These are phyloP conservation scores for Cotesia vestalis DNA, from an alignment of 1,140 invertebrate species.

Conservation along the genomic window DNA sequence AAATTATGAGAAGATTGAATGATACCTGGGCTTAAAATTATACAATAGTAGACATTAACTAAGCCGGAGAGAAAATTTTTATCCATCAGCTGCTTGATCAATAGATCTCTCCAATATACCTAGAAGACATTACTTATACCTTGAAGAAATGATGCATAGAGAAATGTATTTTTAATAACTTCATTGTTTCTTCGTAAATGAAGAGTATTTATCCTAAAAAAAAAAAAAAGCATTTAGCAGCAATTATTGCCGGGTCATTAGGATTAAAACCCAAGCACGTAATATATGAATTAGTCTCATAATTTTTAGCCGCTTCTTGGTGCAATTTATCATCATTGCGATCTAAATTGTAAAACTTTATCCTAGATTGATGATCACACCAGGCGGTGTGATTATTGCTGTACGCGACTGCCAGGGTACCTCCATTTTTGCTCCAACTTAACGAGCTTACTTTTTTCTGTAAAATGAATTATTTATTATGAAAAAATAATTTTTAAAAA, in stretches of 20 bases:
- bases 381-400: slow-evolving; percentile 57
- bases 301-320: slow-evolving; percentile 47
- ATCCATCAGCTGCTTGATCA: no score
- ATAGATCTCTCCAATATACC: no score
- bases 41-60: no score
- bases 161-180: no score
- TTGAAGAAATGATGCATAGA: no score
- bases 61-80: no score
- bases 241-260: slow-evolving; percentile 59
- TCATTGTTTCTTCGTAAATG: no score
- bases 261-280: slow-evolving; percentile 60
- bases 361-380: slow-evolving; percentile 60
- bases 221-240: not conserved
- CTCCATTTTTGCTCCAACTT: slow-evolving; percentile 62
- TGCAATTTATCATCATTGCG: slow-evolving; percentile 50
- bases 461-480: slow-evolving; percentile 29
- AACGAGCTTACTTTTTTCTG: slow-evolving; percentile 60
- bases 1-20: no score
- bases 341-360: slow-evolving; percentile 59
- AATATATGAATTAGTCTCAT: slow-evolving; percentile 59
- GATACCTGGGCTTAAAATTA: no score
- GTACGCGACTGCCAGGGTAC: slow-evolving; percentile 56
- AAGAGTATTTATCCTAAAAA: no score
- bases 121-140: no score
- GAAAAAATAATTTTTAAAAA: no score